These are phyloP conservation scores for Antrozous pallidus DNA, from an alignment of 2,797 vertebrate species.

Conservation along the genomic window DNA sequence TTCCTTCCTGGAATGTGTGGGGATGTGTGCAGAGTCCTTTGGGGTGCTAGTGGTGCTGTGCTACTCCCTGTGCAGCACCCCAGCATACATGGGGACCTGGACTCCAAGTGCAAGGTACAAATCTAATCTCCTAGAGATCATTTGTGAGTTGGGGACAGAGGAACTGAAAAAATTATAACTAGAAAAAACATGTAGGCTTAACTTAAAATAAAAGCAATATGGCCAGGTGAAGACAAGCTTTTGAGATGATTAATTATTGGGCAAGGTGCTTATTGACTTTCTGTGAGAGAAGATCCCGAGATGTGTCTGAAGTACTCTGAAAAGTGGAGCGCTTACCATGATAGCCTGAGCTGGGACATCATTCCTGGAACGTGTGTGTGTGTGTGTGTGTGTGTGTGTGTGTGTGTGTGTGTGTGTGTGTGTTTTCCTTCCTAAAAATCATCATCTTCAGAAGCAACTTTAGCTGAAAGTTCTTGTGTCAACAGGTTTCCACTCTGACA, in stretches of 20 bases:
- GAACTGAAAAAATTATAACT: not conserved
- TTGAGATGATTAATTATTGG: not conserved
- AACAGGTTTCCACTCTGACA: not conserved
- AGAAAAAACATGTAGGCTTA: not conserved
- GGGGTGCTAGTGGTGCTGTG: not conserved
- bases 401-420: not conserved
- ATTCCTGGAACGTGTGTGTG: no score
- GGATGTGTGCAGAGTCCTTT: not conserved
- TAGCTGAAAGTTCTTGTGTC: not conserved
- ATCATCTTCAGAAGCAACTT: not conserved
- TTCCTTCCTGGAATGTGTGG: not conserved
- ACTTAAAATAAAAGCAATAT: not conserved
- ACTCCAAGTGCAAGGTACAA: not conserved
- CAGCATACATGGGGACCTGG: not conserved
- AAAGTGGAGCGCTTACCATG: not conserved
- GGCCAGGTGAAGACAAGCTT: accelerated
- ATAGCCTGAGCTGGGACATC: not conserved
- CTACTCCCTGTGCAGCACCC: not conserved
- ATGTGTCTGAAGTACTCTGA: not conserved
- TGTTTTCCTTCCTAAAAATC: not conserved
- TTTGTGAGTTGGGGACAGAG: not conserved
- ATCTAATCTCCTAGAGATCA: not conserved
- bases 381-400: not conserved
- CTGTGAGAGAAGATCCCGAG: not conserved
- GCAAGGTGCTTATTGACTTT: not conserved